Evolutionary conservation across 53 echinoderm and acorn worm species (phyloP).

Genomic region (Glandiceps talaboti): DNA sequence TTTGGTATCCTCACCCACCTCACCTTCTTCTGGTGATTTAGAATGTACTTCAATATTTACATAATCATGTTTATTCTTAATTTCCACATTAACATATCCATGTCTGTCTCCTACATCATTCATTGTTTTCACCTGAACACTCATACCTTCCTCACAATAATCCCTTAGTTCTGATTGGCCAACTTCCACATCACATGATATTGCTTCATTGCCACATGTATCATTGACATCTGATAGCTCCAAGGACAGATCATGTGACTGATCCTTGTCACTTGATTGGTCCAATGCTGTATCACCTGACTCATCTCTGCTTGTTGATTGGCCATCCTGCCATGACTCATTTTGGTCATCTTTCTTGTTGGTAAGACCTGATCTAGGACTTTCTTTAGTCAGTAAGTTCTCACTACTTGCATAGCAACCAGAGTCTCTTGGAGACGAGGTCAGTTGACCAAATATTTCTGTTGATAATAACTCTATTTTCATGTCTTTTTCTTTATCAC

Average conservation of each 20-base stretch:
- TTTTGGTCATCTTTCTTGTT: not conserved
- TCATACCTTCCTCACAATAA: not conserved
- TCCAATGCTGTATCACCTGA: not conserved
- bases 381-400: conserved; percentile 38
- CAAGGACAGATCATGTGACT: not conserved
- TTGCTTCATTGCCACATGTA: not conserved
- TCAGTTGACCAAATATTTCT: not conserved
- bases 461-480: not conserved
- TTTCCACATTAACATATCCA: not conserved
- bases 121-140: not conserved
- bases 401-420: conserved; percentile 74
- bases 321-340: not conserved
- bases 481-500: not conserved
- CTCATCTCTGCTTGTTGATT: not conserved
- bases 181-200: not conserved
- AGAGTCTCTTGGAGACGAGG: conserved; percentile 31
- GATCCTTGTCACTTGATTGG: not conserved
- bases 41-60: not conserved
- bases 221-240: not conserved
- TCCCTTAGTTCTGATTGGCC: not conserved
- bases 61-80: not conserved
- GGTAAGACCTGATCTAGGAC: conserved; percentile 12
- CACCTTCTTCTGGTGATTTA: not conserved
- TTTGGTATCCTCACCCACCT: not conserved
- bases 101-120: not conserved